Percentiles rank a stretch among this genome's conserved stretches.
Evolutionary conservation across 2,888 invertebrate species (phyloP).

Genomic region (Agrotis exclamationis): DNA sequence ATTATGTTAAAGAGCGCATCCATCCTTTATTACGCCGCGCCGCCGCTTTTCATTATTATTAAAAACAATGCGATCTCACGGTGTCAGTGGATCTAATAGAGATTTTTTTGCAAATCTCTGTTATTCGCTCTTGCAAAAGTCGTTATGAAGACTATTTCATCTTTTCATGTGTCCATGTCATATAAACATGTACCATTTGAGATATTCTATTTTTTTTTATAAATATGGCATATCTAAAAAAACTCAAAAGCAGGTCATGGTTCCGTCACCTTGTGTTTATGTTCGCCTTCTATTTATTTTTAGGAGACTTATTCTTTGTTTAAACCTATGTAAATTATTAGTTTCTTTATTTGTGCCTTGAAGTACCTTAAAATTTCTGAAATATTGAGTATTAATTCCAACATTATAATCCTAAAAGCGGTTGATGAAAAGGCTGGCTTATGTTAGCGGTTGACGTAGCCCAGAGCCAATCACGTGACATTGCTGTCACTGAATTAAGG

Average conservation of each 20-base stretch:
- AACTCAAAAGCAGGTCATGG: background rate
- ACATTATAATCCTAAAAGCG: background rate
- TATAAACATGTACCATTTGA: too few relatives aligned
- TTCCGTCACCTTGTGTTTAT: background rate
- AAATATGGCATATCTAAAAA: background rate
- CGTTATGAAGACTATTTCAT: background rate
- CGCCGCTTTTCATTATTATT: slow-evolving; percentile 32
- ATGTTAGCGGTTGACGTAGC: background rate
- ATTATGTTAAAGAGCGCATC: background rate
- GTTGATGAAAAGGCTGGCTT: background rate
- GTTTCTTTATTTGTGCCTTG: too few relatives aligned
- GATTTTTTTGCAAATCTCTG: slow-evolving; percentile 22
- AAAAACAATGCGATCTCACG: slow-evolving; percentile 50
- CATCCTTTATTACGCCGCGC: slow-evolving; percentile 57
- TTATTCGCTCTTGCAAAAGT: background rate
- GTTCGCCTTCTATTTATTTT: background rate
- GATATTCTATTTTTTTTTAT: background rate
- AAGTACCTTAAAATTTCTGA: too few relatives aligned
- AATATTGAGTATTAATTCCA: too few relatives aligned
- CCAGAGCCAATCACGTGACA: background rate
- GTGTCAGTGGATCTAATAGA: slow-evolving; percentile 14
- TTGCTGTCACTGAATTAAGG: background rate
- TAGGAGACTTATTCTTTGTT: background rate
- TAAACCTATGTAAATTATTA: background rate
- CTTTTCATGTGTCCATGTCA: background rate